Conservation (phyloP, 2,888 invertebrate species). For the Chloroclysta siterata region DNA sequence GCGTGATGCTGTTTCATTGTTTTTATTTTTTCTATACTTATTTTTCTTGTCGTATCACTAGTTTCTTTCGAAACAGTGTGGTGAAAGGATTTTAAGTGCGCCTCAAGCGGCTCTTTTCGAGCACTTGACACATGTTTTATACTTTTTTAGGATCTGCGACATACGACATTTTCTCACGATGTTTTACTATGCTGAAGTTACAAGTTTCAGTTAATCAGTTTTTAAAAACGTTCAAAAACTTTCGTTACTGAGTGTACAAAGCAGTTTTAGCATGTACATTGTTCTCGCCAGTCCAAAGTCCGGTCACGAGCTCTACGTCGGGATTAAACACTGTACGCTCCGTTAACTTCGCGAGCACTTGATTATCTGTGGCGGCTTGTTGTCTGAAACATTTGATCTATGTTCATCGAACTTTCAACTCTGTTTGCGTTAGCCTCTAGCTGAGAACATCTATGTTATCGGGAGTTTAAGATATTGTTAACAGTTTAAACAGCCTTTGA, state of each 20-base stretch:
- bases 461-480: neutral
- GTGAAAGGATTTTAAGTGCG: no score
- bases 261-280: neutral
- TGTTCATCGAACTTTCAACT: slow-evolving; percentile 27
- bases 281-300: neutral
- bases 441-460: slow-evolving; percentile 1
- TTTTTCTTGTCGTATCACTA: no score
- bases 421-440: slow-evolving; percentile 8
- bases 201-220: no score
- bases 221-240: no score
- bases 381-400: slow-evolving; percentile 31
- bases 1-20: no score
- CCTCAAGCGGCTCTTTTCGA: no score
- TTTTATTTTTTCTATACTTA: no score
- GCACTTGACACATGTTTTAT: no score
- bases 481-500: neutral
- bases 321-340: slow-evolving; percentile 22
- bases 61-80: no score
- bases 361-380: slow-evolving; percentile 29
- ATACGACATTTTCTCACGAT: no score
- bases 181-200: no score
- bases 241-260: neutral
- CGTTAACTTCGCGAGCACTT: slow-evolving; percentile 23
- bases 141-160: no score
- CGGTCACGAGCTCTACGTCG: slow-evolving; percentile 8